These are phyloP conservation scores for Hiodon tergisus DNA, from an alignment of 2,113 vertebrate genomes.

Conservation along the genomic window DNA sequence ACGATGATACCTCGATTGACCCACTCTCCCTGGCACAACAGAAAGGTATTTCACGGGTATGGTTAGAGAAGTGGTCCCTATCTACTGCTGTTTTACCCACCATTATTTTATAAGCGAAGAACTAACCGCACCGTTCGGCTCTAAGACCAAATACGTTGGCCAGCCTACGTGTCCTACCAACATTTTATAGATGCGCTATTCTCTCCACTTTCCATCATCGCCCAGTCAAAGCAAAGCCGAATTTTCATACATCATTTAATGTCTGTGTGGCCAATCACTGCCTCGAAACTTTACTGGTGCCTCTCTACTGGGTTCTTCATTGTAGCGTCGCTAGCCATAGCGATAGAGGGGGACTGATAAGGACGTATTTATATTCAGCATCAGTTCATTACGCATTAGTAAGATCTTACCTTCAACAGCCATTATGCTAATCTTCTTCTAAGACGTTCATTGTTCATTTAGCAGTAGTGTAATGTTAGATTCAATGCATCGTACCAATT, in stretches of 20 bases:
- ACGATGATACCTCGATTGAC: too few relatives aligned
- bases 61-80: too few relatives aligned
- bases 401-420: constrained; percentile 64
- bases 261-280: constrained; percentile 42
- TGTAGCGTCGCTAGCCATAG: not conserved
- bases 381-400: not conserved
- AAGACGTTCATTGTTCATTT: constrained; percentile 49
- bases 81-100: not conserved
- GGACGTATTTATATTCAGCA: not conserved
- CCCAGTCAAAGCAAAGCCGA: not conserved
- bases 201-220: not conserved
- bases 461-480: constrained; percentile 27
- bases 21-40: too few relatives aligned
- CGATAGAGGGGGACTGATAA: not conserved
- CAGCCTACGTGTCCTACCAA: not conserved
- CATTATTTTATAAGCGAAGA: not conserved
- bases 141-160: not conserved
- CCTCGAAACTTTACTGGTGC: not conserved
- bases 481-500: constrained; percentile 39
- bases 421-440: constrained; percentile 54
- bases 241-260: constrained; percentile 16
- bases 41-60: too few relatives aligned
- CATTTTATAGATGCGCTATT: not conserved
- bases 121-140: not conserved
- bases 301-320: constrained; percentile 11